Percentiles rank a stretch among this genome's conserved stretches.
Evolutionary conservation across 64 coral and sea anemone genomes (phyloP).

Genomic region (Cladopsammia gracilis): DNA sequence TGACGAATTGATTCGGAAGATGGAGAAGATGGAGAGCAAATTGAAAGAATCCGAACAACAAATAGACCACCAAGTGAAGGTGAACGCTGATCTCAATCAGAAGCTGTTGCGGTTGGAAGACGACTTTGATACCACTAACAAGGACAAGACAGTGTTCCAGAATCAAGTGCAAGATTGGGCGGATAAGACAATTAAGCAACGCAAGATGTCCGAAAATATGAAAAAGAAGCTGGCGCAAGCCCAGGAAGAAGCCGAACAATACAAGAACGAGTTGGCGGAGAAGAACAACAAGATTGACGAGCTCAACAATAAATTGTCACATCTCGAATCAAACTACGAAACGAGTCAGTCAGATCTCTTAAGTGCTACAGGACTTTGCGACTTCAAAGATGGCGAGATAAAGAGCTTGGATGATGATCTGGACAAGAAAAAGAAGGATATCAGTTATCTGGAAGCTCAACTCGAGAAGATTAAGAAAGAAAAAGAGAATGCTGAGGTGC

Average conservation of each 20-base stretch:
- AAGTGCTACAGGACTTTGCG: neutral
- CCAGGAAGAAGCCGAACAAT: conserved; percentile 43
- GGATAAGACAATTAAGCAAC: conserved; percentile 16
- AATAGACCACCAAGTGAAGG: conserved; percentile 3
- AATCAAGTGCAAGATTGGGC: conserved; percentile 41
- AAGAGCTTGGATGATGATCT: conserved; percentile 35
- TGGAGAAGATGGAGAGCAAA: conserved; percentile 62
- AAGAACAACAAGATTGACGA: conserved; percentile 58
- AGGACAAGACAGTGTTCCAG: conserved; percentile 36
- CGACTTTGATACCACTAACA: neutral
- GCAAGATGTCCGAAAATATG: neutral
- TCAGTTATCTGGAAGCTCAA: conserved; percentile 29
- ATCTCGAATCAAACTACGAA: conserved; percentile 38
- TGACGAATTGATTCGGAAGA: neutral
- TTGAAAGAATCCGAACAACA: conserved; percentile 57
- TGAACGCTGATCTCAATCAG: conserved; percentile 16
- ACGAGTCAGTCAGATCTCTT: conserved; percentile 17
- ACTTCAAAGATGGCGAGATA: conserved; percentile 33
- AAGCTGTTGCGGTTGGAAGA: conserved; percentile 41
- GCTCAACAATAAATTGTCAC: conserved; percentile 1
- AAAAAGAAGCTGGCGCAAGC: conserved; percentile 46
- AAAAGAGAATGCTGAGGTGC: conserved; percentile 74
- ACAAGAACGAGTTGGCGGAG: conserved; percentile 3
- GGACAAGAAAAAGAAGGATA: conserved; percentile 39
- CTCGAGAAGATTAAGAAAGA: conserved; percentile 75